A percentile compares a stretch with the other conserved stretches of the same genome.
These are phyloP conservation scores for Phoronis australis DNA, from an alignment of 2,888 invertebrate genomes.

Conservation along the genomic window DNA sequence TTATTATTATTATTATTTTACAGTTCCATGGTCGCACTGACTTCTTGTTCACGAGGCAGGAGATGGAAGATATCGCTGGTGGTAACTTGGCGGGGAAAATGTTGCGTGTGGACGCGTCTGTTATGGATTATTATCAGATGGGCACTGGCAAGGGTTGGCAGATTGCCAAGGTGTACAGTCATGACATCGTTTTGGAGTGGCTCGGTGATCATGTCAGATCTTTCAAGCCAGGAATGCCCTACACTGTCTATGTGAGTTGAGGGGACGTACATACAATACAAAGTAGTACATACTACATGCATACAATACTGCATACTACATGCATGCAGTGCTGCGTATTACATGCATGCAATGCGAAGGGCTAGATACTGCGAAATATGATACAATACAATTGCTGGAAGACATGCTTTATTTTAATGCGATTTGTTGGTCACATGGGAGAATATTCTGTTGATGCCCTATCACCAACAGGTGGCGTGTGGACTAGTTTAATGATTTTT, in stretches of 20 bases:
- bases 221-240: slow-evolving; percentile 92
- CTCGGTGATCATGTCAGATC: slow-evolving; percentile 87
- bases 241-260: slow-evolving; percentile 71
- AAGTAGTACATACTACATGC: too few species aligned
- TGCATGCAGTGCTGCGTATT: too few species aligned
- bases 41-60: slow-evolving; percentile 79
- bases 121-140: slow-evolving; percentile 47
- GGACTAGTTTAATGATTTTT: too few species aligned
- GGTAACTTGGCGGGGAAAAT: slow-evolving; percentile 34
- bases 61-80: slow-evolving; percentile 56
- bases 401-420: too few species aligned
- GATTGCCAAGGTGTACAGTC: slow-evolving; percentile 80
- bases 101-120: slow-evolving; percentile 43
- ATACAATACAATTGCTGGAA: too few species aligned
- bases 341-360: too few species aligned
- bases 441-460: too few species aligned
- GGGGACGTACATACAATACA: too few species aligned
- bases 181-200: slow-evolving; percentile 75
- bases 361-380: too few species aligned
- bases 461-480: too few species aligned
- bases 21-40: slow-evolving; percentile 84
- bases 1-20: slow-evolving; percentile 23
- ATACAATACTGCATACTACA: too few species aligned
- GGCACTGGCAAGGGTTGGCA: slow-evolving; percentile 66
- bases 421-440: too few species aligned